Conservation (phyloP, 2,113 vertebrate species). For the Callithrix jacchus region DNA sequence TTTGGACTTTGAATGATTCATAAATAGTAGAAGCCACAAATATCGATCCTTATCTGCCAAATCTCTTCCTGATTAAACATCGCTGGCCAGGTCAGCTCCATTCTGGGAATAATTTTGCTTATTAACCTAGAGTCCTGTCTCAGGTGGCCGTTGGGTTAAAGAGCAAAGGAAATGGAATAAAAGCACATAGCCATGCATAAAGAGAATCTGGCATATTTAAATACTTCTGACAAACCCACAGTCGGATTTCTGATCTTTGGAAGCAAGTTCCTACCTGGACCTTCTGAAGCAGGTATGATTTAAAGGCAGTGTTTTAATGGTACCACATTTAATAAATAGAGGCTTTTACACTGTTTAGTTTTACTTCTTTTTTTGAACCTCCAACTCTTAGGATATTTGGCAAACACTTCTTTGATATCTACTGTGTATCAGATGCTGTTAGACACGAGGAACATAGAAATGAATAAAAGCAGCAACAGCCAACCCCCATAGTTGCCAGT, state of each 20-base stretch:
- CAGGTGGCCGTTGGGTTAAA: neutral
- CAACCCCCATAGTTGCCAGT: fast-evolving
- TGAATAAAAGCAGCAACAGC: neutral
- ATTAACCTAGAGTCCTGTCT: neutral
- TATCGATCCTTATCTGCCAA: neutral
- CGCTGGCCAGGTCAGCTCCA: neutral
- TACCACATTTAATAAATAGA: neutral
- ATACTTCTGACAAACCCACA: neutral
- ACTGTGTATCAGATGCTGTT: neutral
- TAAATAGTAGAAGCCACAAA: neutral
- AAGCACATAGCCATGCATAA: neutral
- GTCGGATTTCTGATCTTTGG: neutral
- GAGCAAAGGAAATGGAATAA: neutral
- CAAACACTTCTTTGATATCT: neutral
- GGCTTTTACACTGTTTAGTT: neutral
- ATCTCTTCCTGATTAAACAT: neutral
- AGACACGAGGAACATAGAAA: neutral
- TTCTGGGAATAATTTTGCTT: neutral
- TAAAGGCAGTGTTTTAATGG: neutral
- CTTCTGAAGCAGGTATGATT: neutral
- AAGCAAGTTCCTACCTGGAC: neutral
- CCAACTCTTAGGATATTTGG: neutral
- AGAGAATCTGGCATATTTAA: neutral
- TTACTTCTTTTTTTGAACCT: neutral
- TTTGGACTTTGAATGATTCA: neutral